A percentile compares a stretch with the other conserved stretches of the same genome.
These are phyloP conservation scores for Eueremaeus valkanovi DNA, from an alignment of 2,888 invertebrate species.

Conservation along the genomic window DNA sequence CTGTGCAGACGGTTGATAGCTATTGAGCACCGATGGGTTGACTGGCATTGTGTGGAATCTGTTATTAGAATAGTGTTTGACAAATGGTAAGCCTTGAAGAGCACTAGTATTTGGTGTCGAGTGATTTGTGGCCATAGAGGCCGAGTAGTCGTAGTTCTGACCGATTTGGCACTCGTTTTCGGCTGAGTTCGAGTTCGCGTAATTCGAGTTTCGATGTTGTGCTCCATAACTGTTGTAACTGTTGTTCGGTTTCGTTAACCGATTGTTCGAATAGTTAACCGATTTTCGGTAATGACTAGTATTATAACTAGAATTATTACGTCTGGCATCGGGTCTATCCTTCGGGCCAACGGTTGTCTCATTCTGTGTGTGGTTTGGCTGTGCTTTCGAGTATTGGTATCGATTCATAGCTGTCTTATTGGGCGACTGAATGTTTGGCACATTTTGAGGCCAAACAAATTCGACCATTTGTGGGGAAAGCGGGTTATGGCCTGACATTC, in stretches of 20 bases:
- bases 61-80: not conserved
- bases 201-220: not conserved
- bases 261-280: conserved; percentile 30
- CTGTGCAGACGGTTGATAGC: not conserved
- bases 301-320: conserved; percentile 29
- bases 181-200: not conserved
- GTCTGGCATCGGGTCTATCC: not conserved
- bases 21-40: too few species aligned
- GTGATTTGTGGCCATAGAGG: not conserved
- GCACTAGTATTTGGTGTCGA: not conserved
- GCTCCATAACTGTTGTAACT: not conserved
- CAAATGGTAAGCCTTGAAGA: not conserved
- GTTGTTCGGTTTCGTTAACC: not conserved
- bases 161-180: conserved; percentile 6
- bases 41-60: too few species aligned
- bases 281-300: conserved; percentile 37
- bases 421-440: not conserved
- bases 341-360: not conserved
- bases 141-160: not conserved
- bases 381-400: not conserved
- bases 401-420: not conserved
- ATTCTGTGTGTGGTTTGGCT: not conserved
- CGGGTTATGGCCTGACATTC: not conserved
- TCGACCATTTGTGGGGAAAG: not conserved
- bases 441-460: not conserved